phyloP scores from a whole-genome alignment of 1,140 invertebrate genomes.

The Drosophila rufa region DNA sequence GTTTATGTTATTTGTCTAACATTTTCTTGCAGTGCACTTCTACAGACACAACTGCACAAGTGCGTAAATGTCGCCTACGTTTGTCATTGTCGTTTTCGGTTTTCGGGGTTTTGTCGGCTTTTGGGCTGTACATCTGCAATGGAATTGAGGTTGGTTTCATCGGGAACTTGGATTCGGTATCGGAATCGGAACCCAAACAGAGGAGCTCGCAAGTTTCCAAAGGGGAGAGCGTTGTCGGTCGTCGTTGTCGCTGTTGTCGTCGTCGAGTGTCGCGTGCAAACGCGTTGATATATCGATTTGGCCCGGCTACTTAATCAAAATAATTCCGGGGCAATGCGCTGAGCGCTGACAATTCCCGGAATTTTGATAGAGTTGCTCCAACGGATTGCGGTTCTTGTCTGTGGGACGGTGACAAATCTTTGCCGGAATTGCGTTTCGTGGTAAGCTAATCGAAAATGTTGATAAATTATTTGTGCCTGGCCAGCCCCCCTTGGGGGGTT shows the following conservation, averaged over 20 bases:
- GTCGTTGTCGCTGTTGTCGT: background rate
- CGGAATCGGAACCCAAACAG: conserved; percentile 10
- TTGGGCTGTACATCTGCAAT: conserved; percentile 26
- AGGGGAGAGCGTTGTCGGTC: background rate
- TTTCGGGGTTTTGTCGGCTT: conserved; percentile 3
- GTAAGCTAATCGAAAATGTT: conserved; percentile 39
- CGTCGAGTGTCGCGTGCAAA: conserved; percentile 63
- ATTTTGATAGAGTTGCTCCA: conserved; percentile 59
- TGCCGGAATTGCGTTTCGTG: conserved; percentile 36
- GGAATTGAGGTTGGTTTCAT: conserved; percentile 30
- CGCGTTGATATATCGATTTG: conserved; percentile 77
- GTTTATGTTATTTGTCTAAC: too few relatives aligned
- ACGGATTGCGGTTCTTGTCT: conserved; percentile 13
- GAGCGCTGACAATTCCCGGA: conserved; percentile 64
- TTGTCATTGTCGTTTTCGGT: conserved; percentile 42
- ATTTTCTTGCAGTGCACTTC: background rate
- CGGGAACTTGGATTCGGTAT: conserved; percentile 18
- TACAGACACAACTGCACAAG: conserved; percentile 20
- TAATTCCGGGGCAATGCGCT: conserved; percentile 57
- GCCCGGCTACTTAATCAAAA: conserved; percentile 75
- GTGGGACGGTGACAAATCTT: conserved; percentile 31
- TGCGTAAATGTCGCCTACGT: conserved; percentile 48
- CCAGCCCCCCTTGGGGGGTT: too few relatives aligned
- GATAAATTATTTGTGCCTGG: conserved; percentile 20
- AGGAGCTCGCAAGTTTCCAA: background rate